A percentile compares a stretch with the other conserved stretches of the same genome.
These are phyloP conservation scores for Phaedon cochleariae DNA, from an alignment of 2,888 invertebrate species.

Conservation along the genomic window DNA sequence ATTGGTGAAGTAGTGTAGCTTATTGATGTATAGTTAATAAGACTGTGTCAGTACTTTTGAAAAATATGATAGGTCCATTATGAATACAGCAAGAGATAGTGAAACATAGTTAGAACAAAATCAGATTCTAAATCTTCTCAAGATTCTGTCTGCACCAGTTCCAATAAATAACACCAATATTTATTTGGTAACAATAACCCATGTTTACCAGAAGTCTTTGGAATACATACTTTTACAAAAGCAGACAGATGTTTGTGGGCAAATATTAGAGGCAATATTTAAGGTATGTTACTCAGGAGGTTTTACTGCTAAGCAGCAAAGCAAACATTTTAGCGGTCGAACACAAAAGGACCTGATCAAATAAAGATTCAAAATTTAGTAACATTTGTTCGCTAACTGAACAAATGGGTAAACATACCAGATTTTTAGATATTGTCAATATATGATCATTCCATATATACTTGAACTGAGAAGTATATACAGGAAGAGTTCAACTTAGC, in stretches of 20 bases:
- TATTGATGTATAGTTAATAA: too few species aligned
- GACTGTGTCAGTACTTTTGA: too few species aligned
- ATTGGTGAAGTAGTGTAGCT: too few species aligned
- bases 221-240: slow-evolving; percentile 27
- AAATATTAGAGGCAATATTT: slow-evolving; percentile 36
- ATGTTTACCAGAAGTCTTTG: slow-evolving; percentile 30
- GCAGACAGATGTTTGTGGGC: slow-evolving; percentile 37
- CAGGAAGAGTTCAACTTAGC: too few species aligned
- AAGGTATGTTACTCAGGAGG: slow-evolving; percentile 34
- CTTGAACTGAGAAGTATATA: too few species aligned
- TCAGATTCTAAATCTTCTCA: background rate
- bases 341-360: slow-evolving; percentile 40
- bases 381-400: slow-evolving; percentile 30
- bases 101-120: too few species aligned
- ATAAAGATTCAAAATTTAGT: slow-evolving; percentile 34
- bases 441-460: background rate
- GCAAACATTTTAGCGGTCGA: slow-evolving; percentile 40
- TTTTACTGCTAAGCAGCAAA: slow-evolving; percentile 36
- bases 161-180: slow-evolving; percentile 26
- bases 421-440: background rate
- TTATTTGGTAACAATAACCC: slow-evolving; percentile 33
- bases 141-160: slow-evolving; percentile 18
- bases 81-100: too few species aligned
- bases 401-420: slow-evolving; percentile 18
- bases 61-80: too few species aligned